Conservation (phyloP, 2,113 vertebrate genomes). For the Galbula dea region DNA sequence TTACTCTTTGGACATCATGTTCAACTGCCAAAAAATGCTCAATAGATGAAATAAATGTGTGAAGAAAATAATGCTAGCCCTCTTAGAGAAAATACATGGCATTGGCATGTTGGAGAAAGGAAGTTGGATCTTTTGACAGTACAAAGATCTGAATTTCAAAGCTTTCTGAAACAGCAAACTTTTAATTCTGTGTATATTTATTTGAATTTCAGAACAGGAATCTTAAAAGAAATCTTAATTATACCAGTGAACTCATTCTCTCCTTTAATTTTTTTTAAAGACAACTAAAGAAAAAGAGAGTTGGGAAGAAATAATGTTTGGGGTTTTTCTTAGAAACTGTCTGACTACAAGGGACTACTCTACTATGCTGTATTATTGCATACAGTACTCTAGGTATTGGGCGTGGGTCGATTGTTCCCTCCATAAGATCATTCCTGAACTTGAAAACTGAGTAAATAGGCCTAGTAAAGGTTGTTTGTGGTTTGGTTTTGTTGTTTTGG, state of each 20-base stretch:
- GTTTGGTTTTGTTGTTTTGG: neutral
- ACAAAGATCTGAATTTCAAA: neutral
- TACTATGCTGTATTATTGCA: neutral
- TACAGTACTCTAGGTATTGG: neutral
- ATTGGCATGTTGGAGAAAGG: neutral
- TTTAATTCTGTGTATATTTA: neutral
- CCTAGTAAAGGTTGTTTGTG: neutral
- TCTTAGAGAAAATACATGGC: neutral
- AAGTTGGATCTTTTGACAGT: neutral
- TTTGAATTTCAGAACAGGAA: neutral
- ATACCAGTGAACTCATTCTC: neutral
- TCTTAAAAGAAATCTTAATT: neutral
- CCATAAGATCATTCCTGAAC: neutral
- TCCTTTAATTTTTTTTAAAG: neutral
- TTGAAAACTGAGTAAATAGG: neutral
- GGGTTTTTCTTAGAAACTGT: neutral
- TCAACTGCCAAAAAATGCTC: neutral
- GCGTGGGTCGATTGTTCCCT: neutral
- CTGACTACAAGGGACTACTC: neutral
- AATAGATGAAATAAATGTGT: neutral
- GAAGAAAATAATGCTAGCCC: neutral
- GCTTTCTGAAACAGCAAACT: neutral
- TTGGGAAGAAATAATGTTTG: neutral
- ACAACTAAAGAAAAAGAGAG: neutral
- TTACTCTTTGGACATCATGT: neutral